Evolutionary conservation across 2,888 invertebrate genomes (phyloP).

Genomic region (Myopa testacea): DNA sequence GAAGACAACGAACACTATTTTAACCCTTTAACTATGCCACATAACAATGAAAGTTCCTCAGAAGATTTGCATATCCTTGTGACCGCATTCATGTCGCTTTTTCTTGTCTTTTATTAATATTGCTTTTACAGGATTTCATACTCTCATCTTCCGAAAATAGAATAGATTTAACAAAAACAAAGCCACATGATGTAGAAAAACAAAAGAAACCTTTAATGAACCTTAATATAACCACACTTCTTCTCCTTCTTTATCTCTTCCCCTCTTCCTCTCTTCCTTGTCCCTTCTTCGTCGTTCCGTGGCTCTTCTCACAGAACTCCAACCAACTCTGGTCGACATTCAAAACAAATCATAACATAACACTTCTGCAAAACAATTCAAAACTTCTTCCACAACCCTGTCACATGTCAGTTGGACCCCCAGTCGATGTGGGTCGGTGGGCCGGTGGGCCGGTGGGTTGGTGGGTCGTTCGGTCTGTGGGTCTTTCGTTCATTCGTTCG

Average conservation of each 20-base stretch:
- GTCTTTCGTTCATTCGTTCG: background rate
- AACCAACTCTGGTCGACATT: background rate
- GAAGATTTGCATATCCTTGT: slow-evolving; percentile 2
- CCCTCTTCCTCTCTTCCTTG: too few relatives aligned
- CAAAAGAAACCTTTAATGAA: background rate
- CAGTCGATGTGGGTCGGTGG: too few relatives aligned
- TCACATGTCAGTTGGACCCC: background rate
- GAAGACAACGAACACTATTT: too few relatives aligned
- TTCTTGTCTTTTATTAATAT: too few relatives aligned
- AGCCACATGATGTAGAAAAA: background rate
- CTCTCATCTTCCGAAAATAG: too few relatives aligned
- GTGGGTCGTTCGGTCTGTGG: too few relatives aligned
- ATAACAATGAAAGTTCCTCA: too few relatives aligned
- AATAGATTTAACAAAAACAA: too few relatives aligned
- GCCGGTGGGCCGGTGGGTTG: too few relatives aligned
- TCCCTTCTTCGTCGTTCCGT: background rate
- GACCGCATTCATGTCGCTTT: too few relatives aligned
- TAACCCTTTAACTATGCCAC: background rate
- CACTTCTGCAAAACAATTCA: background rate
- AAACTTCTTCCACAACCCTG: background rate
- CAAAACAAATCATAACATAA: slow-evolving; percentile 13
- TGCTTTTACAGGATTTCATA: too few relatives aligned
- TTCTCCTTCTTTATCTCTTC: background rate
- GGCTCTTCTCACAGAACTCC: background rate
- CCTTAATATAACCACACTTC: background rate